A percentile compares a stretch with the other conserved stretches of the same genome.
Evolutionary conservation across 1,140 invertebrate species (phyloP).

Genomic region (Myzus persicae): DNA sequence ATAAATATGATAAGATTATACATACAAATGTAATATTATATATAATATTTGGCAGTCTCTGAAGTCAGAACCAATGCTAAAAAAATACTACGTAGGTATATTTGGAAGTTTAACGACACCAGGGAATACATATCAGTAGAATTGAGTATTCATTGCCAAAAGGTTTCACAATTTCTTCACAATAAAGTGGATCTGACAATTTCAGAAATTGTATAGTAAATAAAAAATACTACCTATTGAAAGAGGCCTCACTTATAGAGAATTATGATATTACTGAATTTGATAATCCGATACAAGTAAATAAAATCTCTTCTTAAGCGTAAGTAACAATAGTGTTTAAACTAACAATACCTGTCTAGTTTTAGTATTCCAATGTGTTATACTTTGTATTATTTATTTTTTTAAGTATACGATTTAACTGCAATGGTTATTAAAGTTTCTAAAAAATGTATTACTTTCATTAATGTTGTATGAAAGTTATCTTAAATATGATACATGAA

Average conservation of each 20-base stretch:
- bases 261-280: not conserved
- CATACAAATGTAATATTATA: no score
- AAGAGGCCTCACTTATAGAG: not conserved
- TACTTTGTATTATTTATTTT: no score
- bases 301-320: not conserved
- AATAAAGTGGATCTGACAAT: not conserved
- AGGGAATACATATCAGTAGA: not conserved
- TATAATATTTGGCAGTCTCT: not conserved
- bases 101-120: not conserved
- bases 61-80: not conserved
- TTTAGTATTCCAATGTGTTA: not conserved
- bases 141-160: slow-evolving; percentile 1
- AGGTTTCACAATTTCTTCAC: not conserved
- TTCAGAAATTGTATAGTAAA: not conserved
- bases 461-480: no score
- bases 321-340: not conserved
- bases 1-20: no score
- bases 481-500: no score
- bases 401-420: no score
- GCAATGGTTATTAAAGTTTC: no score
- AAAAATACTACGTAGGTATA: not conserved
- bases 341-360: not conserved
- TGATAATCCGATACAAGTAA: not conserved
- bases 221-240: not conserved
- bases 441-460: no score